Conservation (phyloP, 2,888 invertebrate species). For the Apotomis capreana region DNA sequence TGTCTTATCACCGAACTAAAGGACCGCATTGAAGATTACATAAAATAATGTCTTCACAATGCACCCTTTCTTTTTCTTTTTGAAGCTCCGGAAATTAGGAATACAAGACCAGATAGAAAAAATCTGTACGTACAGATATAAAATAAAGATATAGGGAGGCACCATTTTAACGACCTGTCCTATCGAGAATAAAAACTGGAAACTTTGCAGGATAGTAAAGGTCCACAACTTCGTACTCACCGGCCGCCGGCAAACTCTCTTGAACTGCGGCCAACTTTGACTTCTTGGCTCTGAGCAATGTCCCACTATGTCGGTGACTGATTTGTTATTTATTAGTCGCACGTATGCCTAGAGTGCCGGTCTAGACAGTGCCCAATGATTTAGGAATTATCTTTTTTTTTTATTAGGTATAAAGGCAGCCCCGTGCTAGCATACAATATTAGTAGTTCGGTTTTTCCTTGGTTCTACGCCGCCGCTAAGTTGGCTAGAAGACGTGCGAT, state of each 20-base stretch:
- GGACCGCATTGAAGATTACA: too few species aligned
- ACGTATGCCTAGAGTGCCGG: constrained; percentile 57
- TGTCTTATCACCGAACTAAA: too few species aligned
- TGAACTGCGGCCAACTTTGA: constrained; percentile 59
- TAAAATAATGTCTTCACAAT: too few species aligned
- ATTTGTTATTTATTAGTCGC: constrained; percentile 77
- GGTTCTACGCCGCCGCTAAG: too few species aligned
- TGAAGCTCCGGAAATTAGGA: too few species aligned
- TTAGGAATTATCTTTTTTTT: not conserved
- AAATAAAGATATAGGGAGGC: not conserved
- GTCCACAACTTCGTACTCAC: constrained; percentile 49
- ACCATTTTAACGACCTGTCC: constrained; percentile 34
- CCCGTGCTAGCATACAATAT: too few species aligned
- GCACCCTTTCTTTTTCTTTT: too few species aligned
- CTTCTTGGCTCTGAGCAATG: constrained; percentile 72
- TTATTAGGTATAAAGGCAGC: too few species aligned
- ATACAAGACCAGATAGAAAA: too few species aligned
- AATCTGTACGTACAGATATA: too few species aligned
- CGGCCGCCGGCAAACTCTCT: constrained; percentile 41
- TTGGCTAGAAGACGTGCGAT: too few species aligned
- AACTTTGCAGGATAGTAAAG: constrained; percentile 41
- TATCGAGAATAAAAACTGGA: constrained; percentile 31
- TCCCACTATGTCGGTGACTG: constrained; percentile 75
- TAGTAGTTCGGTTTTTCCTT: too few species aligned
- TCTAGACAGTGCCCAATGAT: constrained; percentile 46